Percentiles rank a stretch among this genome's conserved stretches.
Conservation (phyloP, 2,797 vertebrate genomes). For the Phoebastria nigripes region DNA sequence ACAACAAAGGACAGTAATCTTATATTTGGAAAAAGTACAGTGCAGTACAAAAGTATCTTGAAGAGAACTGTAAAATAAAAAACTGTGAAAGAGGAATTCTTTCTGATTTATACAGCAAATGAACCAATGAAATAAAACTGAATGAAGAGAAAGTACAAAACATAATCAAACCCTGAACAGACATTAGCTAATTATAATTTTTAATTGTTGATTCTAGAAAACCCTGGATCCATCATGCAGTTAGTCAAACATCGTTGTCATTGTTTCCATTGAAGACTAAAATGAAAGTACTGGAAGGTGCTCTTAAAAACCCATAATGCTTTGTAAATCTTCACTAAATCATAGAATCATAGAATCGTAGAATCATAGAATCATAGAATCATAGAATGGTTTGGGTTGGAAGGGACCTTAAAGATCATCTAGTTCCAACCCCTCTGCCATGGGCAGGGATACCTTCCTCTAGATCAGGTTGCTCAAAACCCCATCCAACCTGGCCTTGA, state of each 20-base stretch:
- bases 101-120: background rate
- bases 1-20: background rate
- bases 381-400: background rate
- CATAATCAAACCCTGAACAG: background rate
- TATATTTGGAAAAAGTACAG: background rate
- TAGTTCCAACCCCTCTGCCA: rapidly evolving
- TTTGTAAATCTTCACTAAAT: background rate
- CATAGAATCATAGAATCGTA: background rate
- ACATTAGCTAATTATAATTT: background rate
- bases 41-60: background rate
- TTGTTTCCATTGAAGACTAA: background rate
- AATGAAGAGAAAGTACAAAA: background rate
- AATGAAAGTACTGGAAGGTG: background rate
- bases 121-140: background rate
- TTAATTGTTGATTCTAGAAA: background rate
- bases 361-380: background rate
- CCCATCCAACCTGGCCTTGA: too few relatives aligned
- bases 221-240: background rate
- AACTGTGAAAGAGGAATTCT: background rate
- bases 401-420: background rate
- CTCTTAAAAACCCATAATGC: background rate
- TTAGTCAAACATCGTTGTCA: background rate
- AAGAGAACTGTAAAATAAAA: background rate
- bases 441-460: too few relatives aligned
- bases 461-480: background rate